phyloP scores from a whole-genome alignment of 1,140 invertebrate species.

The Drosophila sp. region DNA sequence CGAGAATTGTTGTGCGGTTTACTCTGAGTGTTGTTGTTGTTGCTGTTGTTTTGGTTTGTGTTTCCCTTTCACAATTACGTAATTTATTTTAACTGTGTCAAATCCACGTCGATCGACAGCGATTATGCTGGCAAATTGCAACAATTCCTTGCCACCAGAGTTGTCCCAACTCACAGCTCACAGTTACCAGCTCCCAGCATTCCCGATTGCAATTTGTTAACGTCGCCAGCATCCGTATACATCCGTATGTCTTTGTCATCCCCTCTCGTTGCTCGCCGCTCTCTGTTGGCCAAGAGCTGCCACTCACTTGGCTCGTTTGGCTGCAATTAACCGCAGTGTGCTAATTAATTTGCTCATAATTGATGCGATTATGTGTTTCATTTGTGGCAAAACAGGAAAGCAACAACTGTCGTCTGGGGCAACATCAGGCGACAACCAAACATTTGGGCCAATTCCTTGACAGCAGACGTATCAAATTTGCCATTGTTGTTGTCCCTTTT shows the following conservation, averaged over 20 bases:
- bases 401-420: slow-evolving; percentile 57
- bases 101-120: slow-evolving; percentile 80
- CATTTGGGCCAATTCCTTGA: slow-evolving; percentile 34
- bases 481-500: slow-evolving; percentile 25
- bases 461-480: slow-evolving; percentile 9
- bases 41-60: slow-evolving; percentile 37
- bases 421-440: slow-evolving; percentile 51
- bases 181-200: slow-evolving; percentile 23
- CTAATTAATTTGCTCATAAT: slow-evolving; percentile 84
- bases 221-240: slow-evolving; percentile 64
- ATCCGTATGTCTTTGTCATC: slow-evolving; percentile 17
- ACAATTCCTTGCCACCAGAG: slow-evolving; percentile 60
- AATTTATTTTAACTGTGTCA: slow-evolving; percentile 84
- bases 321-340: slow-evolving; percentile 81
- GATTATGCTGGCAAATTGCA: slow-evolving; percentile 82
- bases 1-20: slow-evolving; percentile 38
- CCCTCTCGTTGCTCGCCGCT: neutral
- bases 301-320: slow-evolving; percentile 55
- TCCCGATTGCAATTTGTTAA: slow-evolving; percentile 73
- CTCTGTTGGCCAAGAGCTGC: slow-evolving; percentile 16
- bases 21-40: slow-evolving; percentile 27
- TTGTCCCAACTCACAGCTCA: slow-evolving; percentile 1
- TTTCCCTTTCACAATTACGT: slow-evolving; percentile 73
- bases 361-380: slow-evolving; percentile 79
- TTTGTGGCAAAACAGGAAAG: slow-evolving; percentile 52